Conservation (phyloP, 2,797 vertebrate species). For the Dendrocincla tyrannina region DNA sequence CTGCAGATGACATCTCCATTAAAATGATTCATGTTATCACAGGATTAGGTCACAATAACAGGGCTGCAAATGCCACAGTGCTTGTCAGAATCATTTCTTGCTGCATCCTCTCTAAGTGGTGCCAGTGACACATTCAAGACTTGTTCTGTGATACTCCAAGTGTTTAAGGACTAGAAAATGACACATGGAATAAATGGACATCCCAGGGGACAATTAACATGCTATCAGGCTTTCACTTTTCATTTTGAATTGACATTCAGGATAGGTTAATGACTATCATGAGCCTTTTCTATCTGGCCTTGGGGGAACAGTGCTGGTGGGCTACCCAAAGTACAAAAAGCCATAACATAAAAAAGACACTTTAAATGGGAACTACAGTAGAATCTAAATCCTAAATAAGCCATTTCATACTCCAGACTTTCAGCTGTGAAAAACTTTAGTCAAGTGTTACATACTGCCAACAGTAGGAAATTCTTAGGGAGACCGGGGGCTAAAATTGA, state of each 20-base stretch:
- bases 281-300: neutral
- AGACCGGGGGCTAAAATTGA: neutral
- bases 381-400: neutral
- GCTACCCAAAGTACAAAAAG: neutral
- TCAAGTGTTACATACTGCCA: neutral
- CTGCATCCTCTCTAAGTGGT: neutral
- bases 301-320: neutral
- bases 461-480: neutral
- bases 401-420: neutral
- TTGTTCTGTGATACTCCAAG: neutral
- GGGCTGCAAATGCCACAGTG: slow-evolving; percentile 9
- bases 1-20: slow-evolving; percentile 28
- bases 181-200: neutral
- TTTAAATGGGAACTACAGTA: neutral
- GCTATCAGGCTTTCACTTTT: slow-evolving; percentile 12
- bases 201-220: slow-evolving; percentile 5
- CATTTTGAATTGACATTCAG: neutral
- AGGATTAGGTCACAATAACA: slow-evolving; percentile 22
- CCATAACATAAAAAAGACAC: neutral
- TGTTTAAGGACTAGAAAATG: slow-evolving; percentile 15
- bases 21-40: slow-evolving; percentile 23
- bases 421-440: neutral
- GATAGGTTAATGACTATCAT: neutral
- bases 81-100: slow-evolving; percentile 18
- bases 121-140: slow-evolving; percentile 28